Conservation (phyloP, 2,113 vertebrate genomes). For the Epinephelus lanceolatus region DNA sequence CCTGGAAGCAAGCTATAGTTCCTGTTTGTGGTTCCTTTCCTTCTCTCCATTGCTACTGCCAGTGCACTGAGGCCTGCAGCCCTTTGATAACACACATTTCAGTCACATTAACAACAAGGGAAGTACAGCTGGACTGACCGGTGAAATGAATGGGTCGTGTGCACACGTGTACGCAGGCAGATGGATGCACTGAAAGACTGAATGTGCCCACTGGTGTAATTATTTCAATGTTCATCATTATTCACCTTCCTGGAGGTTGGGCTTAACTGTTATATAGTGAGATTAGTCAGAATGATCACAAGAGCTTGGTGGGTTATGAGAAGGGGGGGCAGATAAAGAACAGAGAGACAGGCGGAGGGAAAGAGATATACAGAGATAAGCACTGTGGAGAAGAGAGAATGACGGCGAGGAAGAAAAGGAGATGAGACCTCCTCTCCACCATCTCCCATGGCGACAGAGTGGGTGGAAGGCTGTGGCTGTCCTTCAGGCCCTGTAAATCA, state of each 20-base stretch:
- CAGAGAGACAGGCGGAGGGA: neutral
- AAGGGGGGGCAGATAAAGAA: conserved; percentile 8
- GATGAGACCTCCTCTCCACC: conserved; percentile 60
- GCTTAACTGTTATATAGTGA: conserved; percentile 17
- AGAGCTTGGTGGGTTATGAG: conserved; percentile 15
- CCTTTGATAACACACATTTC: conserved; percentile 63
- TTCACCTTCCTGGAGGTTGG: conserved; percentile 29
- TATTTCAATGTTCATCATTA: conserved; percentile 24
- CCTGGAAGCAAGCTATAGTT: conserved; percentile 53
- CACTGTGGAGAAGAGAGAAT: conserved; percentile 7
- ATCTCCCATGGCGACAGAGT: conserved; percentile 75
- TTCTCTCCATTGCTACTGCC: conserved; percentile 22
- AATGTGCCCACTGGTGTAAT: conserved; percentile 16
- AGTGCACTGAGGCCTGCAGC: conserved; percentile 51
- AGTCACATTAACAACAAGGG: conserved; percentile 51
- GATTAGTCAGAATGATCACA: conserved; percentile 29
- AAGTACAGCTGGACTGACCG: conserved; percentile 39
- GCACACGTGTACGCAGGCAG: neutral
- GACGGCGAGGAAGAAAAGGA: conserved; percentile 40
- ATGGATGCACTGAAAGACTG: neutral
- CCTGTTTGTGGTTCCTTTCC: conserved; percentile 56
- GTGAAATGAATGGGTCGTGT: conserved; percentile 1
- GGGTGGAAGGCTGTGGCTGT: conserved; percentile 68
- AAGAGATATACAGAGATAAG: conserved; percentile 20
- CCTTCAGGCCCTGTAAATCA: conserved; percentile 74